These are phyloP conservation scores for Heliconius cydno DNA, from an alignment of 2,888 invertebrate genomes.

Conservation along the genomic window DNA sequence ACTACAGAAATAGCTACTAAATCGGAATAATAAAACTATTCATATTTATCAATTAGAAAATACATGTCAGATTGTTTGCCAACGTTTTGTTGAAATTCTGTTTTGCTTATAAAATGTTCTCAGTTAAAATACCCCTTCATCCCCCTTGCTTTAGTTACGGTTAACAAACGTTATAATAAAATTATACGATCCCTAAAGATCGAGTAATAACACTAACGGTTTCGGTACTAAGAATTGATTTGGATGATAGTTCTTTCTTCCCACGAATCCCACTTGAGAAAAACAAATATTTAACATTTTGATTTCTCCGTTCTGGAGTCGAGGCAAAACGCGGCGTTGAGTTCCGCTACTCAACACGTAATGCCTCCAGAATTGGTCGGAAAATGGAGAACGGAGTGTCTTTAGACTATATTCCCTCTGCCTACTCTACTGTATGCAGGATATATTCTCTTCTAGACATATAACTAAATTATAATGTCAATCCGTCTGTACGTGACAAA, in stretches of 20 bases:
- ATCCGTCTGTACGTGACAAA: conserved; percentile 5
- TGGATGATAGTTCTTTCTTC: conserved; percentile 23
- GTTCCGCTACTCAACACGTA: too few relatives aligned
- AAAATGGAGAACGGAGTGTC: too few relatives aligned
- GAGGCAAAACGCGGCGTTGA: too few relatives aligned
- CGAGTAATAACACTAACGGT: conserved; percentile 40
- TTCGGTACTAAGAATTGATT: conserved; percentile 43
- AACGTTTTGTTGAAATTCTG: conserved; percentile 27
- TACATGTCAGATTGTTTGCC: conserved; percentile 33
- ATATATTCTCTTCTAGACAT: not conserved
- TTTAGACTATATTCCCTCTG: too few relatives aligned
- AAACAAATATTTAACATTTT: too few relatives aligned
- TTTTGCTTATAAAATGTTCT: conserved; percentile 38
- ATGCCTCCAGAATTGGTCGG: too few relatives aligned
- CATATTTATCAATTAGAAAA: not conserved
- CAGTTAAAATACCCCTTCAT: conserved; percentile 33
- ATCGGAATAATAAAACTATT: not conserved
- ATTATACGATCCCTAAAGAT: conserved; percentile 47
- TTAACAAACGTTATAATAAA: conserved; percentile 49
- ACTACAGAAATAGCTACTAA: not conserved
- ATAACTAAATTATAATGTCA: conserved; percentile 12
- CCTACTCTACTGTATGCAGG: too few relatives aligned
- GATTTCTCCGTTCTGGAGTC: too few relatives aligned
- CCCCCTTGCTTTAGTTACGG: conserved; percentile 40
- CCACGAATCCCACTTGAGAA: too few relatives aligned